Evolutionary conservation across 2,888 invertebrate species (phyloP), one percentile per base, ranked within the genome.

Genomic region (Chrysotoxum bicinctum): DNA sequence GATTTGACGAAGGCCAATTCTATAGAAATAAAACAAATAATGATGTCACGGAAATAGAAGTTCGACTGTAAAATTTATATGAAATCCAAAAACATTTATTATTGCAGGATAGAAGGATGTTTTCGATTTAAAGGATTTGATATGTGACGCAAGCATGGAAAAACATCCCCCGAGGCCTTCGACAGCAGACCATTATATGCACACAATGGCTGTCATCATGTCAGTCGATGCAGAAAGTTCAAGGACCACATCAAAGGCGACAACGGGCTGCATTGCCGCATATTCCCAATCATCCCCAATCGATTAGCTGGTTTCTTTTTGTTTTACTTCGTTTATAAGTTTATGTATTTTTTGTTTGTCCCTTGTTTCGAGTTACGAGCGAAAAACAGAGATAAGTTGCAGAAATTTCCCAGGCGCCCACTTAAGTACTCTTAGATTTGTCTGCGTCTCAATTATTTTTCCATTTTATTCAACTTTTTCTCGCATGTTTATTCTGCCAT

Each of bases 401-500:
- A 50, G 48, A 73, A 37, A 56, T 58, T 30, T 58, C 58, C 75
- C 45, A 32, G 62, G 62, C 68, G 68, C 60, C 74, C 74, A 80
- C 52, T 80, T 75, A 52, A 72, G 54, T 72, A 23, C 70, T 32
- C 14, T 23, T n/a, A 23, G 30, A 54, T 30, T 52, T 52, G 26
- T 60, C 60, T 56, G 2, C 23, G 43, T 62, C 43, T 45, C 62
- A 43, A 64, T 64, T 1, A 30, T 43, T 60, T 43, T 43, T 23
- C 16, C 26, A 60, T 40, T 62, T 43, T 16, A 23, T 23, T n/a
- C 2, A 7, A 23, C 12, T 48, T 21, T 37, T 40, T 58, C 19
- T 30, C 40, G 62, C 26, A 64, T 64, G 30, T 14, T n/a, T n/a
- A 14, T 30, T 32, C 45, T 64, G 19, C 19, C 43, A 64, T 64